phyloP scores from a whole-genome alignment of 2,888 invertebrate species.

The Ceratothoa steindachneri region DNA sequence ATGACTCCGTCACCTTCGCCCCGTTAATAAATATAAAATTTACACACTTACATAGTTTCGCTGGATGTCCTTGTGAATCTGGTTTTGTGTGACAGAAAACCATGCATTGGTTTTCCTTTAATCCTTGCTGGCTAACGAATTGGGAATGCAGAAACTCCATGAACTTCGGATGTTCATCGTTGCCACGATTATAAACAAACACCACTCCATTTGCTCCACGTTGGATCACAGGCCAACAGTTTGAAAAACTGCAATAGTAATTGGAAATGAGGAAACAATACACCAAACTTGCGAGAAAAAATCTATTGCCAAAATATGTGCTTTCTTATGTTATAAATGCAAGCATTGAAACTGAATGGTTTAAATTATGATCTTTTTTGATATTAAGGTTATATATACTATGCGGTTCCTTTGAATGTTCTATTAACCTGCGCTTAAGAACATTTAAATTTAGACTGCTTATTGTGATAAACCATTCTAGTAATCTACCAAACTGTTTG shows the following conservation, averaged over 20 bases:
- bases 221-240: constrained; percentile 72
- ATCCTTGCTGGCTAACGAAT: constrained; percentile 64
- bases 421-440: no score
- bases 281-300: no score
- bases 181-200: constrained; percentile 63
- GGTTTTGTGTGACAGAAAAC: constrained; percentile 58
- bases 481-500: no score
- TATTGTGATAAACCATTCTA: no score
- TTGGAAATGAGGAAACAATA: constrained; percentile 31
- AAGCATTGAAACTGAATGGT: no score
- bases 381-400: no score
- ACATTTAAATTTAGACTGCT: no score
- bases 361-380: no score
- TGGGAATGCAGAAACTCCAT: constrained; percentile 64
- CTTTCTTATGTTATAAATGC: no score
- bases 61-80: background rate
- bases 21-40: no score
- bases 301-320: background rate
- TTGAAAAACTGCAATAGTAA: constrained; percentile 68
- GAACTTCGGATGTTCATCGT: constrained; percentile 58
- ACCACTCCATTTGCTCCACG: constrained; percentile 66
- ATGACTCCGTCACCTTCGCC: no score
- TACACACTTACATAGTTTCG: background rate
- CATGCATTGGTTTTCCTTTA: constrained; percentile 65
- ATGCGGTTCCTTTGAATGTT: no score